phyloP scores from a whole-genome alignment of 1,140 invertebrate genomes.

The Lasioglossum baleicum region DNA sequence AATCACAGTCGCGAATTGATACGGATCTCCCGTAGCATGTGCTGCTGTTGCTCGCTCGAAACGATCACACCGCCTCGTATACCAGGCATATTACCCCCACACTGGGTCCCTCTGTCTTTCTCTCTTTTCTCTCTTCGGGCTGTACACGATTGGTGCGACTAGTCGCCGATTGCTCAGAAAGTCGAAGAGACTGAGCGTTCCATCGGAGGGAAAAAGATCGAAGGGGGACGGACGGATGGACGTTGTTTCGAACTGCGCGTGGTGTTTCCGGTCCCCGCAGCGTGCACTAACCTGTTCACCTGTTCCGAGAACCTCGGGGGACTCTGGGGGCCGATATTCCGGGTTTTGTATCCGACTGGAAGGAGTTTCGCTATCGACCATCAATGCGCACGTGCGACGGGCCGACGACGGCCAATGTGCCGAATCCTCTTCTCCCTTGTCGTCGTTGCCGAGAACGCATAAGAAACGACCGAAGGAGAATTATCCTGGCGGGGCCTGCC shows the following conservation, averaged over 20 bases:
- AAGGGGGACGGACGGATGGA: no score
- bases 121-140: no score
- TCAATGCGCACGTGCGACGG: conserved; percentile 45
- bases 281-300: no score
- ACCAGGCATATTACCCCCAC: conserved; percentile 1
- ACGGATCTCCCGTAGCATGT: conserved; percentile 50
- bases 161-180: conserved; percentile 27
- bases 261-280: no score
- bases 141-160: conserved; percentile 34
- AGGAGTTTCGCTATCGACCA: conserved; percentile 42
- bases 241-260: no score
- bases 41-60: conserved; percentile 29
- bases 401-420: conserved; percentile 40
- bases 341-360: conserved; percentile 11
- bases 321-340: no score
- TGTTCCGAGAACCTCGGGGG: no score
- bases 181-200: not conserved
- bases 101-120: not conserved
- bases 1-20: conserved; percentile 72
- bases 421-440: conserved; percentile 30
- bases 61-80: conserved; percentile 26
- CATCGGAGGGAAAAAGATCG: not conserved
- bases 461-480: not conserved
- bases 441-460: not conserved
- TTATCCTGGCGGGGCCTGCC: no score